These are phyloP conservation scores for Gerris lacustris DNA, from an alignment of 2,888 invertebrate species.

Conservation along the genomic window DNA sequence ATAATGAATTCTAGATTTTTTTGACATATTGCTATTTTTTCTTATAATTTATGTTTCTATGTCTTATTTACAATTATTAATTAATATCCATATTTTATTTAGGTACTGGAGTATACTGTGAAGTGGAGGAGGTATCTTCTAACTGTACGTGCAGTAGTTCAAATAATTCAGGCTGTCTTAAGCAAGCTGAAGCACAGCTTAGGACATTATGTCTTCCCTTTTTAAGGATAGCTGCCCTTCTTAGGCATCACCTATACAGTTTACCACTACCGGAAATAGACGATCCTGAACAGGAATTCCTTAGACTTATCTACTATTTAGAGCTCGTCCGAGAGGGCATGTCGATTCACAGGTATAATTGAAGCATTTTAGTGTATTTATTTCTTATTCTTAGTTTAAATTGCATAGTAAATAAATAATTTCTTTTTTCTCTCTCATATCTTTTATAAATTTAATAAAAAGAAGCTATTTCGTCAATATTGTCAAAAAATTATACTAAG, in stretches of 20 bases:
- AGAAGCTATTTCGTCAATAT: too few relatives aligned
- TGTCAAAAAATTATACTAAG: not conserved
- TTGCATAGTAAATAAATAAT: too few relatives aligned
- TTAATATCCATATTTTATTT: too few relatives aligned
- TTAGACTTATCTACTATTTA: slow-evolving; percentile 61
- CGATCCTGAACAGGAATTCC: slow-evolving; percentile 58
- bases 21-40: too few relatives aligned
- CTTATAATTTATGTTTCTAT: too few relatives aligned
- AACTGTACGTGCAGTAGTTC: not conserved
- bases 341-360: slow-evolving; percentile 43
- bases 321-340: slow-evolving; percentile 57
- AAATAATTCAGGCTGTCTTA: not conserved
- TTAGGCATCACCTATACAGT: slow-evolving; percentile 72
- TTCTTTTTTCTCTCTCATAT: too few relatives aligned
- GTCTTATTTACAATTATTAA: too few relatives aligned
- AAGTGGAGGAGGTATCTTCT: not conserved
- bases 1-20: too few relatives aligned
- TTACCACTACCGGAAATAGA: slow-evolving; percentile 57
- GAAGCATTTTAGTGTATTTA: not conserved
- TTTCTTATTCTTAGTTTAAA: too few relatives aligned
- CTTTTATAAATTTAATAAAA: not conserved
- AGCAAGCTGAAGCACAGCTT: slow-evolving; percentile 41
- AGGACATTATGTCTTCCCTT: slow-evolving; percentile 73
- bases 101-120: slow-evolving; percentile 1
- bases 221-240: slow-evolving; percentile 66